A percentile compares a stretch with the other conserved stretches of the same genome.
phyloP scores from a whole-genome alignment of 2,113 vertebrate species.

The Haemorhous mexicanus region DNA sequence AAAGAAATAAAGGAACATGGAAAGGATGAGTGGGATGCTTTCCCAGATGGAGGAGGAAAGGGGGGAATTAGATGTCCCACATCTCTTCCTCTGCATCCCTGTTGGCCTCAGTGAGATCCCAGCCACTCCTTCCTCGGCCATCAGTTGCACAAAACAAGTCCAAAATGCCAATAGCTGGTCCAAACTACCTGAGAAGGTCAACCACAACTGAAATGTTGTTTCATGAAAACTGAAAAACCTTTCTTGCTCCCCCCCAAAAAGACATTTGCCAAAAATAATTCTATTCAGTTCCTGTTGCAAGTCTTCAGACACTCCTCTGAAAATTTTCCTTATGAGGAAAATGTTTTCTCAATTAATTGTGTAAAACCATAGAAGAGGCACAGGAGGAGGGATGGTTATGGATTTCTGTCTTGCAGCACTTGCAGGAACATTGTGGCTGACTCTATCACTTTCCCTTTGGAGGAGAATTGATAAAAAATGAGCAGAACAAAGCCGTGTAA shows the following conservation, averaged over 20 bases:
- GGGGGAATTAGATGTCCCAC: fast-evolving
- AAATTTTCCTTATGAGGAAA: not conserved
- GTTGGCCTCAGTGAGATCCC: not conserved
- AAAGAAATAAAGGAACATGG: not conserved
- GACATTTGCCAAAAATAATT: not conserved
- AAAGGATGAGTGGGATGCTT: not conserved
- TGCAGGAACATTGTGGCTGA: not conserved
- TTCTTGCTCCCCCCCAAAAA: not conserved
- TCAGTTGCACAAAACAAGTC: not conserved
- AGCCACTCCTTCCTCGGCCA: not conserved
- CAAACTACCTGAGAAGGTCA: not conserved
- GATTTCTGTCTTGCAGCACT: not conserved
- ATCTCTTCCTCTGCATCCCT: not conserved
- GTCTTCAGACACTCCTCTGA: not conserved
- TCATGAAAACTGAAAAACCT: not conserved
- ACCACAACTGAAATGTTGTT: not conserved
- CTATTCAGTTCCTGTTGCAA: not conserved
- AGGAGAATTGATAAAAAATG: not conserved
- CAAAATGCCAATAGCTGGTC: not conserved
- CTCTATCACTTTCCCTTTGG: not conserved
- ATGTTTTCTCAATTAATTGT: not conserved
- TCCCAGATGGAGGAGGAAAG: not conserved
- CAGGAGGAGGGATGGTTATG: not conserved
- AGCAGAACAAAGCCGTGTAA: not conserved
- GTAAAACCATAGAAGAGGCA: not conserved